phyloP scores from a whole-genome alignment of 2,113 vertebrate genomes.

The Hyperoodon ampullatus region DNA sequence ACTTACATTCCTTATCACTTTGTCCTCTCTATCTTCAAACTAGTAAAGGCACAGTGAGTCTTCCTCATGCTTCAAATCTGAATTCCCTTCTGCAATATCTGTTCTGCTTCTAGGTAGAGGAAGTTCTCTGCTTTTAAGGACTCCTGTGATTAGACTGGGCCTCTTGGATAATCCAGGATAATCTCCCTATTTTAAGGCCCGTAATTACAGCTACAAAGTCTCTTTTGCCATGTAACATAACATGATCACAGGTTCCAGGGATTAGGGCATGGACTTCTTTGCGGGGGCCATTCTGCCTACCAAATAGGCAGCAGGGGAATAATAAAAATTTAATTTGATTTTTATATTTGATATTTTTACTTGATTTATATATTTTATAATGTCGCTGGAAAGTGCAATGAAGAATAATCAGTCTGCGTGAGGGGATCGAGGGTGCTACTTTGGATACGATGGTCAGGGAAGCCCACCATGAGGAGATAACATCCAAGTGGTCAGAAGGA shows the following conservation, averaged over 20 bases:
- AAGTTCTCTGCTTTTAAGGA: neutral
- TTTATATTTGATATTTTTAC: neutral
- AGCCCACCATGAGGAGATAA: neutral
- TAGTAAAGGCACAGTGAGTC: neutral
- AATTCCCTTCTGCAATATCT: neutral
- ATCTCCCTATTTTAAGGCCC: neutral
- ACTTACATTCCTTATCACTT: too few species aligned
- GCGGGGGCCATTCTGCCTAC: neutral
- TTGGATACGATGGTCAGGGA: neutral
- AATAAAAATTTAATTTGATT: neutral
- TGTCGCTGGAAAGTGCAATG: neutral
- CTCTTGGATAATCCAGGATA: neutral
- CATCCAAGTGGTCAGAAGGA: fast-evolving
- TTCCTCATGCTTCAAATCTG: fast-evolving
- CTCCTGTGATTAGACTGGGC: neutral
- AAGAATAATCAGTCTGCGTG: neutral
- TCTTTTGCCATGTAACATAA: neutral
- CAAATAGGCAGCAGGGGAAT: neutral
- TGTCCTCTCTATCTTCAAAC: neutral
- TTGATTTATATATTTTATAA: neutral
- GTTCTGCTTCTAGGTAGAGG: neutral
- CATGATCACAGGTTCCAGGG: neutral
- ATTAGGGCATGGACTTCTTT: neutral
- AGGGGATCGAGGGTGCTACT: neutral
- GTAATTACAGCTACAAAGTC: neutral